Conservation (phyloP, 2,888 invertebrate species). For the Bombyx huttoni region DNA sequence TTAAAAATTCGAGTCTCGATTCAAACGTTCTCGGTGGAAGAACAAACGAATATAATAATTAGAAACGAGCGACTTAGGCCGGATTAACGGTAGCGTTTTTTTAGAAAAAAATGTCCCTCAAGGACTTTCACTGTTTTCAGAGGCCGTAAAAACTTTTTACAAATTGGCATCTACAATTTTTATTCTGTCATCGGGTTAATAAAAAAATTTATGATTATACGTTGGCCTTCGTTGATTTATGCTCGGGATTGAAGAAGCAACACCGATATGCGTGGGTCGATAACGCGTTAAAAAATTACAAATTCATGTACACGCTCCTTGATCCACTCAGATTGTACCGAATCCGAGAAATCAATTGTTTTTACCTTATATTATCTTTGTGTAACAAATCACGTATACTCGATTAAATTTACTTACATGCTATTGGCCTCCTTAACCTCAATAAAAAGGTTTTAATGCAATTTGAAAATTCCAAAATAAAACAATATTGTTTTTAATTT, state of each 20-base stretch:
- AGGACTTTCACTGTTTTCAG: no score
- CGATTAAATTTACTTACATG: slow-evolving; percentile 5
- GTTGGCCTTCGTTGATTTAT: no score
- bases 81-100: slow-evolving; percentile 34
- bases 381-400: slow-evolving; percentile 6
- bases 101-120: no score
- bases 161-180: no score
- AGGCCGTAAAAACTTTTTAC: no score
- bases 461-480: slow-evolving; percentile 3
- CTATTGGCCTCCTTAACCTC: slow-evolving; percentile 4
- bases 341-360: slow-evolving; percentile 7
- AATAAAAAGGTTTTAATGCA: slow-evolving; percentile 3
- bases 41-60: slow-evolving; percentile 70
- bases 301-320: slow-evolving; percentile 4
- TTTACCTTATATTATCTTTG: slow-evolving; percentile 3
- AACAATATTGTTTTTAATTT: not conserved
- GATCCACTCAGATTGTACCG: slow-evolving; percentile 4
- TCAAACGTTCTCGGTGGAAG: slow-evolving; percentile 42
- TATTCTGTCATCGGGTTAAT: no score
- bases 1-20: slow-evolving; percentile 63
- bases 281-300: not conserved
- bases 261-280: no score
- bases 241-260: no score
- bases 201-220: no score
- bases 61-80: slow-evolving; percentile 55